Evolutionary conservation across 2,113 vertebrate species (phyloP), one percentile per base, ranked within the genome.

Genomic region (Menidia beryllina): DNA sequence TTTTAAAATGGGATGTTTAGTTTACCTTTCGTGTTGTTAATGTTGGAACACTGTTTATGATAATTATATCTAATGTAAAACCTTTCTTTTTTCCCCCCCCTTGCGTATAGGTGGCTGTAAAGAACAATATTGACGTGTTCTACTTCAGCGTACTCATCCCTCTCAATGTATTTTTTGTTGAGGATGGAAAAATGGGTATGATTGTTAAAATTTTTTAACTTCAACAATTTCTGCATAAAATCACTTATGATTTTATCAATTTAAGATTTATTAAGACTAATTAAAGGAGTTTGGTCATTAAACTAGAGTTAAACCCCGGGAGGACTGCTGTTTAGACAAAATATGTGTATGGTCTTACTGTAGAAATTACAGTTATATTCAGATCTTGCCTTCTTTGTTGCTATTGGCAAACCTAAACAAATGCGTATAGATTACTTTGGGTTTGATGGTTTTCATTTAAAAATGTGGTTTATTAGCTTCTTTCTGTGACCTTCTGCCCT

Each of bases 131-230:
- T 0, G 97, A 99, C 30, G 97, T 99, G 64, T 99, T 99, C 90
- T 99, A 99, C 95, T 99, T 98, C 93, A 99, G 98, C 85, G 97
- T 97, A 68, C 95, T 99, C 53, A 98, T 99, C 86, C 98, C 98
- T 51, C 96, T 99, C 85, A 97, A 95, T 7, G 93, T 98, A 71
- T 97, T 99, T 89, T 99, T 99, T 24, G 98, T 99, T n/a, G 98
- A 99, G 89, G 98, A 99, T 65, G 98, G 98, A 66, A 99, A 99
- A 94, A 99, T 99, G 98, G 98, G 98, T 99, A 92, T 87, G 81
- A 69, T 34, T 65, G 34, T 19, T 48, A 39, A 0, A 55, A 14
- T 34, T 27, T 45, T 10, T 15, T 56, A n/a, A 61, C 17, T 6
- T 7, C 56, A 51, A 53, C 65, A 48, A 11, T 47, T 21, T 17